Conservation (phyloP, 2,888 invertebrate genomes). For the Caradrina clavipalpis region DNA sequence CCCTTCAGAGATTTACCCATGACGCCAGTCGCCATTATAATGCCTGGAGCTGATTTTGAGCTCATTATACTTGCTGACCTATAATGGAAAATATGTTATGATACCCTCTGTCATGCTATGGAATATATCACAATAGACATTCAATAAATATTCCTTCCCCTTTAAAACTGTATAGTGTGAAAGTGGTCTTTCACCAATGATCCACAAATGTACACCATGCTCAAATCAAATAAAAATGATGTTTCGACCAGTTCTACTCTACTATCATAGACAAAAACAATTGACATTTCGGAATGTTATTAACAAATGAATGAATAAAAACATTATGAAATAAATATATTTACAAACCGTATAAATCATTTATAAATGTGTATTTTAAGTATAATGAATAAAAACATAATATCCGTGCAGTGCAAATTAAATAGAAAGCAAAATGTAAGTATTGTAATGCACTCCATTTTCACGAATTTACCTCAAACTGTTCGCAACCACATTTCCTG, state of each 20-base stretch:
- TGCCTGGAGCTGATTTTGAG: slow-evolving; percentile 96
- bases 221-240: slow-evolving; percentile 21
- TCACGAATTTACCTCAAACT: slow-evolving; percentile 80
- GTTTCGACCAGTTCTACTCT: slow-evolving; percentile 26
- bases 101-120: slow-evolving; percentile 14
- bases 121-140: slow-evolving; percentile 26
- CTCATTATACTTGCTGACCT: slow-evolving; percentile 95
- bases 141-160: slow-evolving; percentile 9
- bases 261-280: slow-evolving; percentile 17
- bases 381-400: slow-evolving; percentile 23
- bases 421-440: slow-evolving; percentile 51
- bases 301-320: slow-evolving; percentile 44
- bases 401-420: slow-evolving; percentile 60
- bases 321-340: slow-evolving; percentile 28
- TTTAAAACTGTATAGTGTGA: slow-evolving; percentile 14
- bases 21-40: slow-evolving; percentile 96
- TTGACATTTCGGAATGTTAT: slow-evolving; percentile 20
- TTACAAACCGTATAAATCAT: slow-evolving; percentile 28
- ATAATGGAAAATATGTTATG: slow-evolving; percentile 57
- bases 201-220: slow-evolving; percentile 42
- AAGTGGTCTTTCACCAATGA: slow-evolving; percentile 19
- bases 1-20: slow-evolving; percentile 95
- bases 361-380: slow-evolving; percentile 15
- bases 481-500: slow-evolving; percentile 82
- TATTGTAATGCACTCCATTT: slow-evolving; percentile 62